Percentiles rank a stretch among this genome's conserved stretches.
Conservation (phyloP, 1,140 invertebrate genomes). For the Tetramorium alpestre region DNA sequence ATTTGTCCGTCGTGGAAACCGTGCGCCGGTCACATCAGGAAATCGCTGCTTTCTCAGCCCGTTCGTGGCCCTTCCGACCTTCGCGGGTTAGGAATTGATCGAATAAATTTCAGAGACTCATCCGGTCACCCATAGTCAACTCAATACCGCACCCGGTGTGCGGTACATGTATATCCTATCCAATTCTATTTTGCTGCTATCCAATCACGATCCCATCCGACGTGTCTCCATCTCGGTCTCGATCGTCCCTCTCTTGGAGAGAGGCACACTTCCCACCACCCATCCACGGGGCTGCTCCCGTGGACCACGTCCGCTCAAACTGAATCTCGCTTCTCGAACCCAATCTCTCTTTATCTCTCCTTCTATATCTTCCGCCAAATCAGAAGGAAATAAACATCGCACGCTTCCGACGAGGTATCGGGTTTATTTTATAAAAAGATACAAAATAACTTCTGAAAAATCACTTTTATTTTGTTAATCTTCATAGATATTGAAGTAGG, state of each 20-base stretch:
- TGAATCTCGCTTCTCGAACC: constrained; percentile 5
- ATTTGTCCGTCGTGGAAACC: neutral
- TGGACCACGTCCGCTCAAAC: constrained; percentile 10
- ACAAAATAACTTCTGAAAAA: neutral
- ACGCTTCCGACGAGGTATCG: neutral
- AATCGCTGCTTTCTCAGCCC: neutral
- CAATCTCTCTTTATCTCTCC: neutral
- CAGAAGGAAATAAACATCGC: constrained; percentile 10
- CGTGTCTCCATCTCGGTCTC: constrained; percentile 25
- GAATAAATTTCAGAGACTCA: constrained; percentile 75
- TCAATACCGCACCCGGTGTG: constrained; percentile 53
- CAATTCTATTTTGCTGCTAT: constrained; percentile 76
- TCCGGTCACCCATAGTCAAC: constrained; percentile 42
- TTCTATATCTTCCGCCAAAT: neutral
- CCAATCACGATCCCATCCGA: constrained; percentile 76
- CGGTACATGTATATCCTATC: constrained; percentile 64
- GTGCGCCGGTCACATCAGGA: neutral
- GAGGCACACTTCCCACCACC: neutral
- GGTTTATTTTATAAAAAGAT: neutral
- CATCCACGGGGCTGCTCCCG: neutral
- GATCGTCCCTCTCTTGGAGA: constrained; percentile 18
- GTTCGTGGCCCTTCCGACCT: neutral
- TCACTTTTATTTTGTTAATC: neutral
- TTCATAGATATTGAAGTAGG: neutral
- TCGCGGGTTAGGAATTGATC: constrained; percentile 67